Base-by-base conservation (phyloP, 2,888 invertebrate species). In the Aporophyla lueneburgensis region DNA sequence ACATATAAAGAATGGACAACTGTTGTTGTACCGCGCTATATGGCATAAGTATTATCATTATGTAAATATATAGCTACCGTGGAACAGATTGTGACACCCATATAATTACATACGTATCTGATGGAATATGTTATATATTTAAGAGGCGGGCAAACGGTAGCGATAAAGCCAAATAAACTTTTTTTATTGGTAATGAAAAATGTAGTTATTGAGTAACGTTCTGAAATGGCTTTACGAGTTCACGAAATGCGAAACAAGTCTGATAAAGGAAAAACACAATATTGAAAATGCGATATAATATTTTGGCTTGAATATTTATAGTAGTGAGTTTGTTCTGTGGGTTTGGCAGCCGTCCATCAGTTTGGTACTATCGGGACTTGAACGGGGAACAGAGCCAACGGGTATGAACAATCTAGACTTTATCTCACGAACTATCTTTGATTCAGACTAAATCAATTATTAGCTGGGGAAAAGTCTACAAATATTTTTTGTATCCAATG, bases 301-400 rank as follows among this genome's bases (percentile, higher is more conserved):
- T 90, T 91, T 92, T 89, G 89, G 86, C 89, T 87, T 89, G 82
- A 89, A 91, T 91, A 92, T 92, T 92, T 89, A 90, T 91, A 88
- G 87, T 83, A 89, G 89, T 76, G 14, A 61, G 16, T 91, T 91
- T 89, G 89, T 91, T 71, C 89, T 91, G 89, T 89, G 80, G 82
- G 71, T 81, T 91, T 94, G 95, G 93, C 94, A 93, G 88, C 75
- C 89, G 87, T 92, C 94, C 94, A 95, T 94, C 93, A 92, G 91
- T 92, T 88, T 14, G 12, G 16, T 51, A 91, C 90, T 90, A 91
- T 91, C 89, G 89, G 70, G 61, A 72, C 71, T 51, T 62, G 70
- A 56, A 65, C 65, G 65, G 65, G 77, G 54, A 69, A 76, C 71
- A 72, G 53, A 56, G 53, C 69, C 74, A 74, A 51, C 61, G 63